Evolutionary conservation across 2,113 vertebrate species (phyloP).

Genomic region (Sylvicapra grimmia): DNA sequence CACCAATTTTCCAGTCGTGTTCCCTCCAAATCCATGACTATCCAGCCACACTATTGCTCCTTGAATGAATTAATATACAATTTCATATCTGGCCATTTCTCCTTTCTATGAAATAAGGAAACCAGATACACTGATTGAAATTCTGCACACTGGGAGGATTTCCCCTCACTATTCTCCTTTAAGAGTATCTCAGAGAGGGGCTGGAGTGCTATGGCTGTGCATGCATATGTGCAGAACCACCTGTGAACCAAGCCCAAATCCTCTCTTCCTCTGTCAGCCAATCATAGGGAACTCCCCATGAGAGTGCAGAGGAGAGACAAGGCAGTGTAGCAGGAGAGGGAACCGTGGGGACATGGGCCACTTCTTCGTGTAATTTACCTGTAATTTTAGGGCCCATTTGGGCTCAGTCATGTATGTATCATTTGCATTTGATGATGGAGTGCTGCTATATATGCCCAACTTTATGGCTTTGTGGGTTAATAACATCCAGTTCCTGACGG

Average conservation of each 20-base stretch:
- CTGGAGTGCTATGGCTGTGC: background rate
- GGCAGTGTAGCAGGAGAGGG: background rate
- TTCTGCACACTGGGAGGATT: background rate
- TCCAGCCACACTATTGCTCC: background rate
- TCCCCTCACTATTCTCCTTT: background rate
- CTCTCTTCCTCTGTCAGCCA: background rate
- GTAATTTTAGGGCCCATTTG: background rate
- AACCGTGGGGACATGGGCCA: too few species aligned
- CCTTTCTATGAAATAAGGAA: background rate
- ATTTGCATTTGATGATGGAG: background rate
- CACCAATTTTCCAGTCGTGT: background rate
- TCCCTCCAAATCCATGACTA: background rate
- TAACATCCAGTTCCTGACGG: background rate
- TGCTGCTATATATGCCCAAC: background rate
- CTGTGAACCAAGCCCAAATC: background rate
- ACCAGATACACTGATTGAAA: background rate
- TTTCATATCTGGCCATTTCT: background rate
- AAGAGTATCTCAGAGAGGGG: background rate
- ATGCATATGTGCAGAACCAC: background rate
- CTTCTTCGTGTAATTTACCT: background rate
- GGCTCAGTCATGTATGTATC: background rate
- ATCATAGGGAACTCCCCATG: background rate
- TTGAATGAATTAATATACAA: background rate
- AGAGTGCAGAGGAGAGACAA: background rate
- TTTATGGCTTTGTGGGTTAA: background rate